Evolutionary conservation across 2,797 vertebrate genomes (phyloP).

Genomic region (Esox masquinongy): DNA sequence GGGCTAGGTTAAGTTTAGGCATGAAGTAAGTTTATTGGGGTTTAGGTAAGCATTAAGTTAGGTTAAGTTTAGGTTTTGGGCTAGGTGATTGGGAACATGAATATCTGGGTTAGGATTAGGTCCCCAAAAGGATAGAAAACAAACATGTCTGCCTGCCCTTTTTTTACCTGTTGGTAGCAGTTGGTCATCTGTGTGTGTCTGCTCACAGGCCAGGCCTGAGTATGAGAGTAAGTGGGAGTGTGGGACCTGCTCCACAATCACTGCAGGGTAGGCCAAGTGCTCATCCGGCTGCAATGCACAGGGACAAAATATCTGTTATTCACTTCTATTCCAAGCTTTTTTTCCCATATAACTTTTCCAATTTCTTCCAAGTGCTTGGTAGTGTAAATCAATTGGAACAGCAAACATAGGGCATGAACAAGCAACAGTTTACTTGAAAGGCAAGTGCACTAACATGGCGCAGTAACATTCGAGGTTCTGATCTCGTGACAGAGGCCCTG

Average conservation of each 20-base stretch:
- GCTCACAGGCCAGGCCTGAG: constrained; percentile 84
- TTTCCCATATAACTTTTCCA: not conserved
- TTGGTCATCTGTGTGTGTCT: constrained; percentile 81
- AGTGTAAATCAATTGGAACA: not conserved
- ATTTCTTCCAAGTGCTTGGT: not conserved
- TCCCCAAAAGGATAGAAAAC: no score
- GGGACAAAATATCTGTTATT: not conserved
- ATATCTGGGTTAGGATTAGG: no score
- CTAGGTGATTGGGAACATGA: no score
- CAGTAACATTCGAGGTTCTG: not conserved
- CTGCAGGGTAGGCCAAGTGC: constrained; percentile 86
- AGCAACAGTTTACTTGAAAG: not conserved
- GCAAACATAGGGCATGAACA: not conserved
- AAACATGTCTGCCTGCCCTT: not conserved
- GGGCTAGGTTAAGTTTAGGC: no score
- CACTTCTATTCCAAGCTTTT: not conserved
- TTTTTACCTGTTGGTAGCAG: constrained; percentile 87
- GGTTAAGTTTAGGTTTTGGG: no score
- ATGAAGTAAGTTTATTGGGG: no score
- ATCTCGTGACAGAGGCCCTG: not conserved
- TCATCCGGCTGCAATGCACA: constrained; percentile 77
- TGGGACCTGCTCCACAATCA: constrained; percentile 92
- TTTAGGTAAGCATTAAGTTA: no score
- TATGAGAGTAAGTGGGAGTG: constrained; percentile 87
- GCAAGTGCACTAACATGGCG: not conserved